A percentile compares a stretch with the other conserved stretches of the same genome.
Conservation (phyloP, 2,113 vertebrate species). For the Carollia perspicillata region DNA sequence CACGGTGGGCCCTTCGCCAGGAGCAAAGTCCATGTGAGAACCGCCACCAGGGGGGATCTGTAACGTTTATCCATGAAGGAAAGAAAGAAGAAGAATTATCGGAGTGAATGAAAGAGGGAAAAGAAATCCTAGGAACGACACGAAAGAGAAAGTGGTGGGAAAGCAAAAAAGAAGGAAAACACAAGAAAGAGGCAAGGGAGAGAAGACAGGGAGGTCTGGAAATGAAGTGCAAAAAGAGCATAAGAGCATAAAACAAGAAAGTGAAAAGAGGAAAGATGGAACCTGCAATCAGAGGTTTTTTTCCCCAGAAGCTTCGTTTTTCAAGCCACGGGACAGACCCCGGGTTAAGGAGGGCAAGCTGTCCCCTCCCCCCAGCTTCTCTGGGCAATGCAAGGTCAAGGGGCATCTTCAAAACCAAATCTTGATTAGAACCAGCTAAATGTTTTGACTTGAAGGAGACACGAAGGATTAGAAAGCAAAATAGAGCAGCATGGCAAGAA, state of each 20-base stretch:
- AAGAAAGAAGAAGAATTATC: background rate
- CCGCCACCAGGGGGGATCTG: background rate
- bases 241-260: background rate
- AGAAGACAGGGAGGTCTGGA: background rate
- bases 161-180: background rate
- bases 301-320: background rate
- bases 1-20: background rate
- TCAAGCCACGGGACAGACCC: constrained; percentile 36
- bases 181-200: background rate
- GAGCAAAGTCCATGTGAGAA: constrained; percentile 38
- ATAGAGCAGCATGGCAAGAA: constrained; percentile 81
- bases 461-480: constrained; percentile 84
- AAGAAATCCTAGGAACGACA: background rate
- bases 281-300: background rate
- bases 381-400: constrained; percentile 80
- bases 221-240: background rate
- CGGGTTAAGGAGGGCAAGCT: constrained; percentile 70
- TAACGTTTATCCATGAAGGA: constrained; percentile 72
- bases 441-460: constrained; percentile 89
- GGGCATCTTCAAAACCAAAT: constrained; percentile 84
- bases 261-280: background rate
- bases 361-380: constrained; percentile 77
- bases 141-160: background rate
- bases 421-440: constrained; percentile 86
- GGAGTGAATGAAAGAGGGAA: background rate